Evolutionary conservation across 2,113 vertebrate species (phyloP).

Genomic region (Gasterosteus aculeatus): DNA sequence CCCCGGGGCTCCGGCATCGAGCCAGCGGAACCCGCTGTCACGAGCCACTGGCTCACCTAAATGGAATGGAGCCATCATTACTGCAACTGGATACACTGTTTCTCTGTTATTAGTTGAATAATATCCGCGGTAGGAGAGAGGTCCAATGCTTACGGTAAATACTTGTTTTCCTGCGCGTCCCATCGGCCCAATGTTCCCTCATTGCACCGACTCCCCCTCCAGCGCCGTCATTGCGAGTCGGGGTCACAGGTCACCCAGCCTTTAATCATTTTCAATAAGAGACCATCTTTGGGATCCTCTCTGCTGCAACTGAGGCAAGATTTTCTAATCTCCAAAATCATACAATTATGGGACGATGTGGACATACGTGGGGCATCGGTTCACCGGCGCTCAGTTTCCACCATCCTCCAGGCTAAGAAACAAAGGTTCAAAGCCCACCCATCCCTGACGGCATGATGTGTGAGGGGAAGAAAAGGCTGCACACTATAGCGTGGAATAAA

Average conservation of each 20-base stretch:
- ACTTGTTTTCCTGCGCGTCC: background rate
- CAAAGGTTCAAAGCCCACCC: background rate
- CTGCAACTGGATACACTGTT: slow-evolving; percentile 13
- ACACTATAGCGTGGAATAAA: background rate
- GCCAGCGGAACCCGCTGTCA: background rate
- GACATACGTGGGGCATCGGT: background rate
- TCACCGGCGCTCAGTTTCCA: background rate
- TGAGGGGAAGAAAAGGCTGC: slow-evolving; percentile 5
- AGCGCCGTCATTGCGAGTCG: background rate
- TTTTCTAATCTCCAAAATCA: background rate
- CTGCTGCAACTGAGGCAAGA: background rate
- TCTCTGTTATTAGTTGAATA: background rate
- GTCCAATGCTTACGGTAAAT: background rate
- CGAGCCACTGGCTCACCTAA: background rate
- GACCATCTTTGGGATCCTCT: background rate
- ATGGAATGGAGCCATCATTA: slow-evolving; percentile 15
- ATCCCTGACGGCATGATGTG: background rate
- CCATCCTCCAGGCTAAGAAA: background rate
- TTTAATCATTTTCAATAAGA: background rate
- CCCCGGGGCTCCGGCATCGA: background rate
- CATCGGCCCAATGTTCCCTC: background rate
- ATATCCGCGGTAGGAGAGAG: background rate
- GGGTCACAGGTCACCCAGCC: background rate
- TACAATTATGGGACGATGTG: background rate
- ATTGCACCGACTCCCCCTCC: background rate